Conservation (phyloP, 2,888 invertebrate genomes). For the Agriopis leucophaearia region DNA sequence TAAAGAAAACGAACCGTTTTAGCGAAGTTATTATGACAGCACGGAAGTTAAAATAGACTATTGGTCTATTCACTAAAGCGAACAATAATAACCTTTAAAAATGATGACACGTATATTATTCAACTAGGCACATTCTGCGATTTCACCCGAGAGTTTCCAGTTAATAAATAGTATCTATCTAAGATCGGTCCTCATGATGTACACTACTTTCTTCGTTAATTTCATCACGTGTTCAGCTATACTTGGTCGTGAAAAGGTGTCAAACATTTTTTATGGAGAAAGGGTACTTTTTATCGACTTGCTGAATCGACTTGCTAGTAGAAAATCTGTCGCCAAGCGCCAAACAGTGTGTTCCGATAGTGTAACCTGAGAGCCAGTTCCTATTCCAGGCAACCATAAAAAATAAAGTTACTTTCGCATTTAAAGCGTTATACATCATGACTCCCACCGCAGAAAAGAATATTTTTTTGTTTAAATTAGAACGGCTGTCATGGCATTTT, state of each 20-base stretch:
- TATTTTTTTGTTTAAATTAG: no score
- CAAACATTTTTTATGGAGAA: no score
- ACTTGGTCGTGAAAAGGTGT: neutral
- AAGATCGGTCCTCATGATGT: neutral
- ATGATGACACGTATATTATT: neutral
- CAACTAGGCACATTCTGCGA: neutral
- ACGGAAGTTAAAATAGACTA: slow-evolving; percentile 2
- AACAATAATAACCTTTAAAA: slow-evolving; percentile 11
- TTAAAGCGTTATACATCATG: no score
- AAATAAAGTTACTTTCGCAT: no score
- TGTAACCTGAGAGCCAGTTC: no score
- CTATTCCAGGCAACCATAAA: no score
- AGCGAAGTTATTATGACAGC: neutral
- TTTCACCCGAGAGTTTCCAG: neutral
- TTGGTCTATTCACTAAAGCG: slow-evolving; percentile 4
- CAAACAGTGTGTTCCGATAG: no score
- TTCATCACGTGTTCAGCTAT: neutral
- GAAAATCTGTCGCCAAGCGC: neutral
- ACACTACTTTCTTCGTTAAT: neutral
- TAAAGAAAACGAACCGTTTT: slow-evolving; percentile 20
- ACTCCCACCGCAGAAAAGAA: no score
- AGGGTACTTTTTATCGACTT: no score
- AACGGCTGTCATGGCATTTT: no score
- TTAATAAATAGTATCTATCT: no score
- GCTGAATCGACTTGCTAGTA: neutral